Conservation (phyloP, 2,797 vertebrate genomes). For the Gymnothorax reevesii region DNA sequence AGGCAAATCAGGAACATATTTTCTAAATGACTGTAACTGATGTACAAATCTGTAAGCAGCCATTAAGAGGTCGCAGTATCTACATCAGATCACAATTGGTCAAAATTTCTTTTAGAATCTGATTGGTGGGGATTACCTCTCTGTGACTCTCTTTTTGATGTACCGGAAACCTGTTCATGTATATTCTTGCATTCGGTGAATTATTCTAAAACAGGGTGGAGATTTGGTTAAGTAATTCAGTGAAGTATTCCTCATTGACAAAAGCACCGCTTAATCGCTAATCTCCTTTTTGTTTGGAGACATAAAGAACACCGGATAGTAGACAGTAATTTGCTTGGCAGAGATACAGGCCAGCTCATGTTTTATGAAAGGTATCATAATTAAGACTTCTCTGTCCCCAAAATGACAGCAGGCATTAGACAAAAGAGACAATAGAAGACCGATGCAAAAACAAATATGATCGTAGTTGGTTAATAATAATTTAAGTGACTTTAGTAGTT, state of each 20-base stretch:
- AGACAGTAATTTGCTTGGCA: background rate
- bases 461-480: background rate
- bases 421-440: background rate
- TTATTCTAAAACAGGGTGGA: background rate
- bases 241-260: background rate
- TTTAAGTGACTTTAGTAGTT: background rate
- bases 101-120: background rate
- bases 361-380: background rate
- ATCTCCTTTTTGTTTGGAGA: background rate
- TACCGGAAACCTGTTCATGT: background rate
- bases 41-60: background rate
- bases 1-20: background rate
- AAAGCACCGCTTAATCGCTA: background rate
- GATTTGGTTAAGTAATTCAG: background rate
- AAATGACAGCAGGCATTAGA: background rate
- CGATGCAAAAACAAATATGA: background rate
- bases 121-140: constrained; percentile 3
- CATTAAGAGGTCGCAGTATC: background rate
- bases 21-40: background rate
- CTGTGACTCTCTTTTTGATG: background rate
- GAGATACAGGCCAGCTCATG: background rate
- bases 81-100: background rate
- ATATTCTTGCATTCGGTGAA: background rate
- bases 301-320: background rate
- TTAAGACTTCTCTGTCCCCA: background rate